A percentile compares a stretch with the other conserved stretches of the same genome.
Evolutionary conservation across 2,888 invertebrate genomes (phyloP).

Genomic region (Scotopteryx bipunctaria): DNA sequence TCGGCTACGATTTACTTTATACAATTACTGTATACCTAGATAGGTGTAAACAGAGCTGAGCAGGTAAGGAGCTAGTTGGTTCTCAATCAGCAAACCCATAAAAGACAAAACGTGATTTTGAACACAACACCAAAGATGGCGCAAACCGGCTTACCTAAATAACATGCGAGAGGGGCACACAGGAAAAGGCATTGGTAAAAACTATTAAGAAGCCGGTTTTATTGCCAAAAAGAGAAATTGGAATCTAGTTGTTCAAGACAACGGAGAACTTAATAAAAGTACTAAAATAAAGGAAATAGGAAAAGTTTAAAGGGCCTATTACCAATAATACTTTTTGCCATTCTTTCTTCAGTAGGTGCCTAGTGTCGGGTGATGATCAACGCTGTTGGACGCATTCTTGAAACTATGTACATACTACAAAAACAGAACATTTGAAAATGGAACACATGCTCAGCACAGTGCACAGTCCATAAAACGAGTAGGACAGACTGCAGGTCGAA

Average conservation of each 20-base stretch:
- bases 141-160: conserved; percentile 44
- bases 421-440: conserved; percentile 5
- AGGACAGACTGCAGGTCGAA: conserved; percentile 37
- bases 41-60: conserved; percentile 2
- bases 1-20: conserved; percentile 24
- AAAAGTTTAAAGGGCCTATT: background rate
- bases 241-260: conserved; percentile 23
- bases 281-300: background rate
- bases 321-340: background rate
- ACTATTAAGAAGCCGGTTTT: conserved; percentile 28
- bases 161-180: conserved; percentile 34
- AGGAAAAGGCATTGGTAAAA: conserved; percentile 30
- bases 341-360: background rate
- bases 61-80: conserved; percentile 8
- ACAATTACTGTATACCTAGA: conserved; percentile 18
- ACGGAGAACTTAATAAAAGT: conserved; percentile 17
- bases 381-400: background rate
- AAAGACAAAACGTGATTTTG: conserved; percentile 26
- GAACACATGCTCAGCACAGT: conserved; percentile 2
- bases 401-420: background rate
- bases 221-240: conserved; percentile 27
- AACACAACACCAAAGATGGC: conserved; percentile 26
- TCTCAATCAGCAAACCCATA: conserved; percentile 20
- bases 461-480: conserved; percentile 5
- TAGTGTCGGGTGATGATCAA: background rate